phyloP scores from a whole-genome alignment of 1,140 invertebrate genomes.

The Neuroterus valhalla region DNA sequence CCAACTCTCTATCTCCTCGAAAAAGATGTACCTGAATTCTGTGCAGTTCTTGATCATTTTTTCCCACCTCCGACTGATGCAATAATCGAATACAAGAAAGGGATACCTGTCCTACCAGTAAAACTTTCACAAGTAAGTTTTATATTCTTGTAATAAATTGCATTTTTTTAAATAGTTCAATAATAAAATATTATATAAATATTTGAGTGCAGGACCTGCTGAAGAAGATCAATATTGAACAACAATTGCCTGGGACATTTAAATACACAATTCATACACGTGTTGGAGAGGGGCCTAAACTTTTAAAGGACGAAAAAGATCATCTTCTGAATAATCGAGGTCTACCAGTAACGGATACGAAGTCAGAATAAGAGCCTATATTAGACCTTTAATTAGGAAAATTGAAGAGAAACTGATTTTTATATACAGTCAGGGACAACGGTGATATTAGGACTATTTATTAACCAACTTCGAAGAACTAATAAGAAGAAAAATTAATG shows the following conservation, averaged over 20 bases:
- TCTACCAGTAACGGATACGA: constrained; percentile 44
- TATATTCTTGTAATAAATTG: constrained; percentile 23
- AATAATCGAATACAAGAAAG: constrained; percentile 76
- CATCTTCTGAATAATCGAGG: constrained; percentile 76
- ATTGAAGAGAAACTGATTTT: neutral
- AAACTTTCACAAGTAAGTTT: constrained; percentile 59
- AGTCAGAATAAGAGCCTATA: neutral
- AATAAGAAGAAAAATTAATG: no score
- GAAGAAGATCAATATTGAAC: constrained; percentile 68
- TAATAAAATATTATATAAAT: constrained; percentile 24
- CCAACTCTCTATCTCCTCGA: constrained; percentile 92
- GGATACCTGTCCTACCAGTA: constrained; percentile 69
- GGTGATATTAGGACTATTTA: no score
- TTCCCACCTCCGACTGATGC: constrained; percentile 79
- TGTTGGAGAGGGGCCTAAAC: constrained; percentile 82
- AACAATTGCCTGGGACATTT: constrained; percentile 77
- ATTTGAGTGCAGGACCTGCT: constrained; percentile 69
- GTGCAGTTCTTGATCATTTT: constrained; percentile 80
- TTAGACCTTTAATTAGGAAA: neutral
- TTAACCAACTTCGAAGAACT: no score
- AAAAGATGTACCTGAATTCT: constrained; percentile 82
- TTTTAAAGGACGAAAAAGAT: constrained; percentile 70
- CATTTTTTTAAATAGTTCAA: constrained; percentile 16
- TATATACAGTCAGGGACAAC: no score
- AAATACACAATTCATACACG: constrained; percentile 91